Conservation (phyloP, 2,113 vertebrate species). For the Podiceps cristatus region DNA sequence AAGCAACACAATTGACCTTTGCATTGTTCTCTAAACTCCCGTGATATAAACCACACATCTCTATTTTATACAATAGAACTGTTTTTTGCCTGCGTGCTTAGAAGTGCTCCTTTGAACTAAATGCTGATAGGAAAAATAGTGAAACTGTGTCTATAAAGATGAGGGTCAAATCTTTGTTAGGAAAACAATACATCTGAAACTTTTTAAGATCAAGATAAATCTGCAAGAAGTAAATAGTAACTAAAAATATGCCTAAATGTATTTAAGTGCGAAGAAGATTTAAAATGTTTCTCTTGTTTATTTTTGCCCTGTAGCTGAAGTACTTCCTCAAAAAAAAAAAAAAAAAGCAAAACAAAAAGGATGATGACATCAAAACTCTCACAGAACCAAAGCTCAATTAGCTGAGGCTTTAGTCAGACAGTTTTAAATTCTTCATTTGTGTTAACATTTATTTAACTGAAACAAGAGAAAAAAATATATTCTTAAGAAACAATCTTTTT, state of each 20-base stretch:
- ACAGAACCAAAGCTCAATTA: neutral
- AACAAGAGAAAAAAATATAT: neutral
- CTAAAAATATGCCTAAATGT: constrained; percentile 38
- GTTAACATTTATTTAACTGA: neutral
- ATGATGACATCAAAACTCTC: neutral
- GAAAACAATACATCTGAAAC: neutral
- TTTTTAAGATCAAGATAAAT: neutral
- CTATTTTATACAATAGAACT: constrained; percentile 5
- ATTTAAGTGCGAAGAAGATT: neutral
- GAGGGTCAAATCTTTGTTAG: constrained; percentile 8
- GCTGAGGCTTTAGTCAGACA: neutral
- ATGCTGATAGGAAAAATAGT: constrained; percentile 17
- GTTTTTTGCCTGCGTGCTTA: neutral
- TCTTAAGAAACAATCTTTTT: neutral
- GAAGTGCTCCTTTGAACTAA: constrained; percentile 46
- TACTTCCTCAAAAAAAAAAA: neutral
- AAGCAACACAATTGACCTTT: constrained; percentile 73
- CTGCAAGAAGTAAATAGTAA: constrained; percentile 5
- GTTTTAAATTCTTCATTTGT: neutral
- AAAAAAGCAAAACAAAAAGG: no score
- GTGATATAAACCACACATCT: constrained; percentile 49
- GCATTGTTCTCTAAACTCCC: constrained; percentile 71
- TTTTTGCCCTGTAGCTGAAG: constrained; percentile 1
- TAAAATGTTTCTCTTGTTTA: neutral
- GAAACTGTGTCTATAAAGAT: neutral